These are phyloP conservation scores for Scalopus aquaticus DNA, from an alignment of 2,113 vertebrate genomes.

Conservation along the genomic window DNA sequence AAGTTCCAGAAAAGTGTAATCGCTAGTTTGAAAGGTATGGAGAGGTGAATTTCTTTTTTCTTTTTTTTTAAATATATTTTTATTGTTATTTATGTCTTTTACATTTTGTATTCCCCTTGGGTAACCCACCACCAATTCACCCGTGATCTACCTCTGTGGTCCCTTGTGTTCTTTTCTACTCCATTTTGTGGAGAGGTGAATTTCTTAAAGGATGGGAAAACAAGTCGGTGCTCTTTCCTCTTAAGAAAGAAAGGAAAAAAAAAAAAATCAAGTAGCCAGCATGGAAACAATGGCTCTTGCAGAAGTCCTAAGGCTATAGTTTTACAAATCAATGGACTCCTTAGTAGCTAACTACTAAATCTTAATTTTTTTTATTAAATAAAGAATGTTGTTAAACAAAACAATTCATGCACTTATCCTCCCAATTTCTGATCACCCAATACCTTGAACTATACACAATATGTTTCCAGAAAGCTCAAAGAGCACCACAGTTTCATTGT, in stretches of 20 bases:
- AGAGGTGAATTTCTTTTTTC: too few relatives aligned
- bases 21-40: background rate
- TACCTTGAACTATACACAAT: background rate
- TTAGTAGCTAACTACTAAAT: conserved; percentile 18
- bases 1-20: background rate
- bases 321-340: conserved; percentile 23
- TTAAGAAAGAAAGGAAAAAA: background rate
- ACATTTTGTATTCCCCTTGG: too few relatives aligned
- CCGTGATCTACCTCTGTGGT: too few relatives aligned
- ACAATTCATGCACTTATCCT: background rate
- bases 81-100: too few relatives aligned
- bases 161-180: too few relatives aligned
- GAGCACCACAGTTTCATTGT: background rate
- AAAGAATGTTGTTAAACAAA: background rate
- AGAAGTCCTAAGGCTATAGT: background rate
- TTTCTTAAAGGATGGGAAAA: background rate
- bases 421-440: background rate
- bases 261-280: background rate
- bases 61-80: too few relatives aligned
- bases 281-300: background rate
- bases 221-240: background rate
- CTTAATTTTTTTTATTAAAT: conserved; percentile 23
- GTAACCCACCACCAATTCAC: too few relatives aligned
- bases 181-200: too few relatives aligned
- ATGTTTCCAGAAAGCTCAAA: background rate